These are phyloP conservation scores for Intellagama lesueurii DNA, from an alignment of 2,797 vertebrate genomes.

Conservation along the genomic window DNA sequence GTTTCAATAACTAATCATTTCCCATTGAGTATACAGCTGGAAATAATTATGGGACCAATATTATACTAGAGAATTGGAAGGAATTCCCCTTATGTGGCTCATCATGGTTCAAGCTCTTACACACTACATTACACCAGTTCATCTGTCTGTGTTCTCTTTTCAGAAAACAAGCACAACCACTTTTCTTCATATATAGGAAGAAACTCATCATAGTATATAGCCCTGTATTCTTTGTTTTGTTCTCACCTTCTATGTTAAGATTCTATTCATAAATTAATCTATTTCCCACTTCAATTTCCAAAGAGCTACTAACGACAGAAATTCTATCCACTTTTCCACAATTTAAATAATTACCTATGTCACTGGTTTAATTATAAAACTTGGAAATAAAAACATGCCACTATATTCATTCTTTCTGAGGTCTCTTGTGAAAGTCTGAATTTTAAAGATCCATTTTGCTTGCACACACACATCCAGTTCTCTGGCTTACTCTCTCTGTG, in stretches of 20 bases:
- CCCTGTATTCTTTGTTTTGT: not conserved
- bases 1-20: no score
- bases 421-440: not conserved
- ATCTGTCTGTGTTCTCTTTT: not conserved
- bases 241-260: not conserved
- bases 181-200: not conserved
- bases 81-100: not conserved
- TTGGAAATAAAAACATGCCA: not conserved
- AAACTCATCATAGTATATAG: not conserved
- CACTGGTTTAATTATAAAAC: not conserved
- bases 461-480: not conserved
- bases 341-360: not conserved
- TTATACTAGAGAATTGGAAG: not conserved
- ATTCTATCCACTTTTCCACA: not conserved
- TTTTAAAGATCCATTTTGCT: not conserved
- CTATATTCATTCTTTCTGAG: not conserved
- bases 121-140: not conserved
- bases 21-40: no score
- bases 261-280: not conserved
- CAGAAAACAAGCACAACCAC: not conserved
- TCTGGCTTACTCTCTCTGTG: not conserved
- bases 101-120: not conserved
- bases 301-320: constrained; percentile 9
- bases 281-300: not conserved
- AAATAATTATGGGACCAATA: no score